Conservation (phyloP, 2,113 vertebrate species). For the Orthochromis malagaraziensis region DNA sequence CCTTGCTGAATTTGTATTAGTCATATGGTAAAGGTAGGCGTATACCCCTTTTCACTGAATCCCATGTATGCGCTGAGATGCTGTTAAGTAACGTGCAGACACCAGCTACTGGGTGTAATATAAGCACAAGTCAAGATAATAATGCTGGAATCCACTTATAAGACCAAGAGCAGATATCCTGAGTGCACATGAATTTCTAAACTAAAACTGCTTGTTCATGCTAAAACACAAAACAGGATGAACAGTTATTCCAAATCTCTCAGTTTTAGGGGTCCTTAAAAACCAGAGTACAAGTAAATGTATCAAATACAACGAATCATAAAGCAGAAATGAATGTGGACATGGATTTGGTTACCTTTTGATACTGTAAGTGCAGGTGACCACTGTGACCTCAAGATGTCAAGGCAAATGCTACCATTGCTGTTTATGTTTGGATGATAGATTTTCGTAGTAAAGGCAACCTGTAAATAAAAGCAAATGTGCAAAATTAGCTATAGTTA, state of each 20-base stretch:
- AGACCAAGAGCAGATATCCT: background rate
- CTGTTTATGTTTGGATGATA: constrained; percentile 98
- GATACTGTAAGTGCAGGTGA: constrained; percentile 95
- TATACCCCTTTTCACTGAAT: background rate
- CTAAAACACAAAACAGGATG: background rate
- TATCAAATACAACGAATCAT: background rate
- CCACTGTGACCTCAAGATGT: constrained; percentile 94
- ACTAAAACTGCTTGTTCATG: background rate
- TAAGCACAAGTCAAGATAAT: background rate
- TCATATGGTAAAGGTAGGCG: background rate
- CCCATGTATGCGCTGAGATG: background rate
- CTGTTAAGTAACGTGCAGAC: background rate
- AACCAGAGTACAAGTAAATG: background rate
- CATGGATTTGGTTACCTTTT: constrained; percentile 77
- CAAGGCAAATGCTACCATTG: constrained; percentile 95
- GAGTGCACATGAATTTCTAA: background rate
- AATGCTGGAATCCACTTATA: background rate
- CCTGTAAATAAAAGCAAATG: constrained; percentile 59
- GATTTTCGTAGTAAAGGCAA: constrained; percentile 96
- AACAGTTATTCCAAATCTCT: background rate
- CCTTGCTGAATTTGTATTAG: background rate
- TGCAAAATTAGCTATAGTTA: fast-evolving
- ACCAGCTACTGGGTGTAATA: background rate
- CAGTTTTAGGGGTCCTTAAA: background rate
- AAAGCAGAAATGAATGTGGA: background rate